Base-by-base conservation (phyloP, 2,888 invertebrate species). In the Apodemia hepburni region DNA sequence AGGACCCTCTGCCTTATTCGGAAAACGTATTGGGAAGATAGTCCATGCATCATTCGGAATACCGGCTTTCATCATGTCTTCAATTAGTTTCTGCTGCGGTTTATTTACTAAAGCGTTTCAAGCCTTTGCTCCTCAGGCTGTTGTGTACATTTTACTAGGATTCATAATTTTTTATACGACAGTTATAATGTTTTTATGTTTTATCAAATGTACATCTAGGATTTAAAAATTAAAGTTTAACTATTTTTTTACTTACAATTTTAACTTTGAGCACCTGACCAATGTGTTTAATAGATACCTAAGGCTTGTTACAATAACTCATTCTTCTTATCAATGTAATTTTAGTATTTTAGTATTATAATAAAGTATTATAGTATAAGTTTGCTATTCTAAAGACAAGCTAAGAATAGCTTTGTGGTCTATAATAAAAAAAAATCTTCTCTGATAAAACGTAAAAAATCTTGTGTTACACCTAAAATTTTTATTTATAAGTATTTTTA, bases 1-100 rank as follows among this genome's bases (percentile, higher is more conserved):
- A 15, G 79, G 83, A 1, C 66, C 73, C 0, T 68, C 69, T 27
- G 71, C 72, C 2, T 63, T 72, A 45, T 63, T 65, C 18, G 66
- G 63, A 8, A 65, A 63, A 6, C 62, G 61, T 8, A 64, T 65
- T 63, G 54, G 71, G 7, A 69, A 72, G 64, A 62, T 74, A 3
- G 4, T 72, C 0, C 84, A 85, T 63, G 64, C 76, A 60, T 49
- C 67, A 7, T 66, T 79, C 42, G 84, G 82, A n/a, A 70, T 82
- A 42, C 65, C 71, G 7, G 70, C 82, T 2, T 83, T 82, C 63
- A 22, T 78, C 4, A 22, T 71, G 65, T 79, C 84, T 27, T 75
- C 80, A 6, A 27, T 81, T 12, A 74, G 78, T 62, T 59, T 82
- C 4, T 73, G 74, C 47, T 71, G 70, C 2, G 80, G 79, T 0